These are phyloP conservation scores for Sthenelais limicola DNA, from an alignment of 2,888 invertebrate species.

Conservation along the genomic window DNA sequence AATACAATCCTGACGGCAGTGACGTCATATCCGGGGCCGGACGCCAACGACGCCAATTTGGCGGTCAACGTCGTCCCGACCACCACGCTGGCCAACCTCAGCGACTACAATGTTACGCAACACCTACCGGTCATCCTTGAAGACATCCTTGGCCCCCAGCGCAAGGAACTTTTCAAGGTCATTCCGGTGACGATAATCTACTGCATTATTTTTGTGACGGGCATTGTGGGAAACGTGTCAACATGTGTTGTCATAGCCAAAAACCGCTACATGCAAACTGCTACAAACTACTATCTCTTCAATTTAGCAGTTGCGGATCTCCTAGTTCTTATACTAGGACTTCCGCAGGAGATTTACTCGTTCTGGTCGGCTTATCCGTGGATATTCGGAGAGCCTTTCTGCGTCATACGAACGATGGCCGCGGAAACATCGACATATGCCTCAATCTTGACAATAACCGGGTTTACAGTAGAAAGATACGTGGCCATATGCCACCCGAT, in stretches of 20 bases:
- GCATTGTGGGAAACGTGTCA: conserved; percentile 86
- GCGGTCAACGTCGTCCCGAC: not conserved
- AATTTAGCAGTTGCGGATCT: conserved; percentile 89
- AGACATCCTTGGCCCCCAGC: conserved; percentile 47
- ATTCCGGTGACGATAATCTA: conserved; percentile 73
- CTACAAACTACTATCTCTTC: conserved; percentile 93
- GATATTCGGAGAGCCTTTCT: conserved; percentile 83
- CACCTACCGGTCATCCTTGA: not conserved
- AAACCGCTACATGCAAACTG: conserved; percentile 87
- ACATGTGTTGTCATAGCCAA: conserved; percentile 90
- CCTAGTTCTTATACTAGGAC: conserved; percentile 82
- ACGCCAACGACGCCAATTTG: not conserved
- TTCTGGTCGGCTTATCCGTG: conserved; percentile 71
- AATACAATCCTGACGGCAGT: conserved; percentile 32
- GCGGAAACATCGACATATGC: conserved; percentile 83
- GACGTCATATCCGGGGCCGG: conserved; percentile 15
- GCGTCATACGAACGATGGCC: conserved; percentile 83
- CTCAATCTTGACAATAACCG: conserved; percentile 85
- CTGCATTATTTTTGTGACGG: conserved; percentile 82
- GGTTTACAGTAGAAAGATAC: conserved; percentile 89
- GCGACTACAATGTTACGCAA: not conserved
- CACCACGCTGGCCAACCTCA: not conserved
- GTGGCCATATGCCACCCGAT: conserved; percentile 91
- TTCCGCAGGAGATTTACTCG: conserved; percentile 84
- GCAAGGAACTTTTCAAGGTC: conserved; percentile 46